Conservation (phyloP, 1,140 invertebrate species). For the Grapholita molesta region DNA sequence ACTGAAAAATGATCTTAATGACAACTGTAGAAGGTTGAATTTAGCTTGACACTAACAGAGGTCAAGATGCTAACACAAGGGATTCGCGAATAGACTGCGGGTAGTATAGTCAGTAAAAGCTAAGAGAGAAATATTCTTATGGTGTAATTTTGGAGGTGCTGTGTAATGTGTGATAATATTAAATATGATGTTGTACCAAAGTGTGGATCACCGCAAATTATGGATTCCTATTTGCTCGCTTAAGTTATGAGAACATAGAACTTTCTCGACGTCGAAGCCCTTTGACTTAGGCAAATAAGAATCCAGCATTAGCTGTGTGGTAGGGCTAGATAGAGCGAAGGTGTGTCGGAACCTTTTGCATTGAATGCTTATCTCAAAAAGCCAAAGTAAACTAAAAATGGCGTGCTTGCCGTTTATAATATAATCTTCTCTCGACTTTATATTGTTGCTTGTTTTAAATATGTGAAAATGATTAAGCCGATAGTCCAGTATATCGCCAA, state of each 20-base stretch:
- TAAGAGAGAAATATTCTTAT: conserved; percentile 29
- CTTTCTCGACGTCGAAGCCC: too few species aligned
- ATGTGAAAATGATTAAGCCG: not conserved
- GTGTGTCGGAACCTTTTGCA: not conserved
- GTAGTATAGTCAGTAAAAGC: conserved; percentile 20
- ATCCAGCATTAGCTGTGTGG: not conserved
- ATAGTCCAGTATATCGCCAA: too few species aligned
- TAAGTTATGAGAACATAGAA: too few species aligned
- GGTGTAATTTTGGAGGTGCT: conserved; percentile 29
- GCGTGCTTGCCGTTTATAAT: not conserved
- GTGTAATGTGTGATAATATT: conserved; percentile 40
- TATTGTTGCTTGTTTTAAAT: not conserved
- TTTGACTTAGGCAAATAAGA: too few species aligned
- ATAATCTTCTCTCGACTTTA: not conserved
- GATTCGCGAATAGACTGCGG: not conserved
- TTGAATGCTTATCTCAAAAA: conserved; percentile 12
- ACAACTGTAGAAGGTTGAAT: not conserved
- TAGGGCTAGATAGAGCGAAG: not conserved
- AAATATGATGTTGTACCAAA: conserved; percentile 36
- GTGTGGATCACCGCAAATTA: conserved; percentile 19
- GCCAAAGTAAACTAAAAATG: not conserved
- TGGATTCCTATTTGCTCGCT: not conserved
- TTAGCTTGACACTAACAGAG: not conserved
- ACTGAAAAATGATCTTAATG: not conserved
- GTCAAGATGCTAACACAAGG: not conserved